Base-by-base conservation (phyloP, 2,797 vertebrate species). In the Enteromius fasciolatus region DNA sequence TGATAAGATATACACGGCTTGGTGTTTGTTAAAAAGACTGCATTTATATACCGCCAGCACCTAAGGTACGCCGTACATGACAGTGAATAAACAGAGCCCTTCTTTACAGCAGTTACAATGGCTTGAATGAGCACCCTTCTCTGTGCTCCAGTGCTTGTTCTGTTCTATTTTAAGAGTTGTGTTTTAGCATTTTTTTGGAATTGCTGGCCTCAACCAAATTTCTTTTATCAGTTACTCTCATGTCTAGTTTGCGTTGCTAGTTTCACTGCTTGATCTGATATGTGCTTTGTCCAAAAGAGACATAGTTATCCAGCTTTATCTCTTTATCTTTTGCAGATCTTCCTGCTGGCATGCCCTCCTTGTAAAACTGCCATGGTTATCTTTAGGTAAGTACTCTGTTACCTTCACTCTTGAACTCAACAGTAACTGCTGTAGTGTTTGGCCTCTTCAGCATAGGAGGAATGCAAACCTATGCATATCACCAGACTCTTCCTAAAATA, bases 281-380 rank as follows among this genome's bases (percentile, higher is more conserved):
- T 23, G 6, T 23, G 11, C 48, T 54, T 36, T 23, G 31, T 39
- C 6, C n/a, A 5, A 63, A 41, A 41, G 33, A 41, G 57, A 50
- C 15, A 31, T 17, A 17, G 9, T 79, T 36, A 68, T 20, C 68
- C 18, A 61, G 12, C 18, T 82, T 87, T 84, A 41, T 82, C 72
- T 79, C 81, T 12, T 84, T 84, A 44, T 83, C 18, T n/a, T 72
- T 93, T 87, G 84, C 95, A 99, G 98, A 99, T 99, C 91, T 98
- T 99, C 91, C 96, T 99, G 81, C 93, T 99, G 89, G 97, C 97
- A 88, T 98, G 97, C 85, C 97, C 98, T 17, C 97, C 98, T 0
- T 95, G 97, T 90, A 96, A 95, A 74, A 93, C 94, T 66, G 96
- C 96, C 28, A 94, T 96, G 91, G 92, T 99, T 86, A 83, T 99